Conservation (phyloP, 1,140 invertebrate species). For the Brevipalpus yothersi region DNA sequence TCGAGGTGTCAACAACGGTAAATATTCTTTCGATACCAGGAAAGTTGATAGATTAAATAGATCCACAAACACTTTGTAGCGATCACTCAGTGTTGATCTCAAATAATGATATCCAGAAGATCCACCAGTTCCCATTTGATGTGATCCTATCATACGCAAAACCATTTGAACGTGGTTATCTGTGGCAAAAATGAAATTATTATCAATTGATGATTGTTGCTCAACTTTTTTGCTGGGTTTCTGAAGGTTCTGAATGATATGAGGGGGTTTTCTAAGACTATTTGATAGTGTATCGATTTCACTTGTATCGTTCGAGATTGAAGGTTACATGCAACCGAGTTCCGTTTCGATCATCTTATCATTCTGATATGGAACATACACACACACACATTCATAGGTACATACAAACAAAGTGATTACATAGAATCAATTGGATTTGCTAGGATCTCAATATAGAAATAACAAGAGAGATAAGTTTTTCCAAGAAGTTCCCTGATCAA, state of each 20-base stretch:
- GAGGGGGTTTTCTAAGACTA: neutral
- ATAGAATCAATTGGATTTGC: conserved; percentile 15
- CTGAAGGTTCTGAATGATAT: too few species aligned
- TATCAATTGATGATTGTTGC: neutral
- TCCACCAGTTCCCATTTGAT: conserved; percentile 84
- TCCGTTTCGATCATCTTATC: too few species aligned
- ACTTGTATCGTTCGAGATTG: too few species aligned
- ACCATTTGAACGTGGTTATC: conserved; percentile 97
- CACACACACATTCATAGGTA: too few species aligned
- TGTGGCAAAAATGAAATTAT: conserved; percentile 21
- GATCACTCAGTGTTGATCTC: conserved; percentile 85
- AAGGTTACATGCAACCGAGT: too few species aligned
- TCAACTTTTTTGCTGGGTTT: neutral
- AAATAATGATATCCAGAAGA: conserved; percentile 96
- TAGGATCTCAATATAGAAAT: too few species aligned
- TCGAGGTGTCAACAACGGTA: conserved; percentile 46
- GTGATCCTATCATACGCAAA: conserved; percentile 95
- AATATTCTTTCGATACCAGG: conserved; percentile 57
- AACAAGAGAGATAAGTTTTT: too few species aligned
- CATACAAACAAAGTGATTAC: conserved; percentile 19
- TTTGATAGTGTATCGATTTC: too few species aligned
- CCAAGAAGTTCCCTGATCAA: too few species aligned
- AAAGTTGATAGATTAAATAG: conserved; percentile 92
- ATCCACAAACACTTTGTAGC: conserved; percentile 95
- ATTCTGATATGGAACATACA: too few species aligned